A percentile compares a stretch with the other conserved stretches of the same genome.
Evolutionary conservation across 2,888 invertebrate genomes (phyloP).

Genomic region (Nesidiocoris tenuis): DNA sequence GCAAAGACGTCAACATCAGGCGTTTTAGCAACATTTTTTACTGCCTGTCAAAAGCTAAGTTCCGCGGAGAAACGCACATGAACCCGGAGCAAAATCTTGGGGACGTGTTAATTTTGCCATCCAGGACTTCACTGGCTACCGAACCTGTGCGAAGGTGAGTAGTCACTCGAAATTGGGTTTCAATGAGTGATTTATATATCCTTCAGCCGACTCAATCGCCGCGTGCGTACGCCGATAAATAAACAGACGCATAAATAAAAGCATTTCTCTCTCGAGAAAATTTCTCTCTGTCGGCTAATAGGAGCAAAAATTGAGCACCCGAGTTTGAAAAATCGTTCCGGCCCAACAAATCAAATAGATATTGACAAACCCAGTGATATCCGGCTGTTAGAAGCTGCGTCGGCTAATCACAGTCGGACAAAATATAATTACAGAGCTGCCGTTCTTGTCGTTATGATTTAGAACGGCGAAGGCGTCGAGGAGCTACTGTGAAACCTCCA

Average conservation of each 20-base stretch:
- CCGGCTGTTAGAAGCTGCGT: neutral
- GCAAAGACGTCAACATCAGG: too few relatives aligned
- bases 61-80: too few relatives aligned
- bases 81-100: too few relatives aligned
- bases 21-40: too few relatives aligned
- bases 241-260: neutral
- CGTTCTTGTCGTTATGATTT: conserved; percentile 37
- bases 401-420: conserved; percentile 35
- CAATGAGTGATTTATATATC: too few relatives aligned
- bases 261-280: neutral
- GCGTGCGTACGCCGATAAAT: neutral
- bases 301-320: neutral
- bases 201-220: too few relatives aligned
- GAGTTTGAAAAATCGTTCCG: conserved; percentile 10
- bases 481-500: conserved; percentile 24
- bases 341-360: conserved; percentile 25
- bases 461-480: conserved; percentile 17
- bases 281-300: neutral
- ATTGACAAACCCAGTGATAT: conserved; percentile 16
- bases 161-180: too few relatives aligned
- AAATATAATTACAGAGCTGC: conserved; percentile 34
- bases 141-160: too few relatives aligned
- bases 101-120: too few relatives aligned
- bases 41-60: too few relatives aligned
- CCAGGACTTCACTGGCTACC: too few relatives aligned